Evolutionary conservation across 2,888 invertebrate species (phyloP).

Genomic region (Ryuthela nishihirai): DNA sequence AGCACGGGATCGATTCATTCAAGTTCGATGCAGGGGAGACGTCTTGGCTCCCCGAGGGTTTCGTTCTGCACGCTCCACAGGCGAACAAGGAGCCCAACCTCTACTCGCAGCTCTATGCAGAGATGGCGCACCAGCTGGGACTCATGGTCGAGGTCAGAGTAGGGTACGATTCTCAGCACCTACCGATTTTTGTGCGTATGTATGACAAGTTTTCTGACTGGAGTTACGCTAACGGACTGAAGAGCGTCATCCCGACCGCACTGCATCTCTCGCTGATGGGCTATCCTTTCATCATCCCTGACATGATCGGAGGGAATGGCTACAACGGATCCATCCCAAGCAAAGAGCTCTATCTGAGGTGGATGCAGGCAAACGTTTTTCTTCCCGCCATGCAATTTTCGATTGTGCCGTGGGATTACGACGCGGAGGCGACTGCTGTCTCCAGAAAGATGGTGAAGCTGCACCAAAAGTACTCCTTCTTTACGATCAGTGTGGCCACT

Average conservation of each 20-base stretch:
- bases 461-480: slow-evolving; percentile 60
- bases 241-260: slow-evolving; percentile 67
- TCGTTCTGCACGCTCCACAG: slow-evolving; percentile 38
- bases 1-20: slow-evolving; percentile 66
- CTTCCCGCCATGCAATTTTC: slow-evolving; percentile 77
- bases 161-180: slow-evolving; percentile 66
- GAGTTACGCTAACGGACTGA: slow-evolving; percentile 64
- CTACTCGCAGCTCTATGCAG: slow-evolving; percentile 44
- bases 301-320: slow-evolving; percentile 63
- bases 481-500: slow-evolving; percentile 58
- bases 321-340: slow-evolving; percentile 47
- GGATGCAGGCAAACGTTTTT: slow-evolving; percentile 73
- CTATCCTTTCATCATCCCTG: slow-evolving; percentile 70
- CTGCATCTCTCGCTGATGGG: slow-evolving; percentile 61
- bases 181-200: slow-evolving; percentile 70
- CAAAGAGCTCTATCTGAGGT: slow-evolving; percentile 63
- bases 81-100: slow-evolving; percentile 44
- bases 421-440: slow-evolving; percentile 59
- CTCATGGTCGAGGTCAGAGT: slow-evolving; percentile 66
- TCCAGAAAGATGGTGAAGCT: slow-evolving; percentile 62
- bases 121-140: slow-evolving; percentile 51
- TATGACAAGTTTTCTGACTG: slow-evolving; percentile 68
- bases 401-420: slow-evolving; percentile 73
- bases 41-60: slow-evolving; percentile 62
- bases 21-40: slow-evolving; percentile 80